Conservation (phyloP, 1,140 invertebrate genomes). For the Probaryconus sp. region DNA sequence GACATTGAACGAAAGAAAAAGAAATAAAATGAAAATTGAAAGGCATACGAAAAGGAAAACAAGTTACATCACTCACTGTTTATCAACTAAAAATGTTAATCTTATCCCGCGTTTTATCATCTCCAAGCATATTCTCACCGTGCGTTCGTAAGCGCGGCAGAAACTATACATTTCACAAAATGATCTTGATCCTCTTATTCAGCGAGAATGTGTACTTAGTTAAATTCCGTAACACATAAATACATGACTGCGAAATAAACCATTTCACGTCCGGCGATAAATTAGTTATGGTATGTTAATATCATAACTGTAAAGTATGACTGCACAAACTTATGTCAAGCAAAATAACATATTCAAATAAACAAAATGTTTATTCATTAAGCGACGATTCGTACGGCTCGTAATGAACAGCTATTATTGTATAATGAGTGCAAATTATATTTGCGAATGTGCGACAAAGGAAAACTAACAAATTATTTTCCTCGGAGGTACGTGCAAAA, state of each 20-base stretch:
- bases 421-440: constrained; percentile 37
- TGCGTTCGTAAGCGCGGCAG: constrained; percentile 1
- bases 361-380: constrained; percentile 38
- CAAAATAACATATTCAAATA: constrained; percentile 31
- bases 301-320: constrained; percentile 34
- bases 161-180: constrained; percentile 41
- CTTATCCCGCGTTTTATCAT: constrained; percentile 43
- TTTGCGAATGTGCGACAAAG: constrained; percentile 40
- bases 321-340: constrained; percentile 10
- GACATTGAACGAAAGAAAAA: no score
- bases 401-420: constrained; percentile 30
- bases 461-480: constrained; percentile 52
- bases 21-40: no score
- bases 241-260: constrained; percentile 24
- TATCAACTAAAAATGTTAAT: constrained; percentile 36
- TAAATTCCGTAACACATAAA: constrained; percentile 39
- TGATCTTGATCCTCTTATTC: constrained; percentile 51
- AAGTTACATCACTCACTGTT: constrained; percentile 5
- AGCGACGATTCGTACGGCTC: constrained; percentile 12
- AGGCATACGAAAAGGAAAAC: background rate
- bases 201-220: constrained; percentile 47
- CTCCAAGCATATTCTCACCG: constrained; percentile 30
- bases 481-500: constrained; percentile 32
- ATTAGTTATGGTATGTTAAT: constrained; percentile 54
- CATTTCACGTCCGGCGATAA: constrained; percentile 38